These are phyloP conservation scores for Aphelinus atriplicis DNA, from an alignment of 1,140 invertebrate genomes.

Conservation along the genomic window DNA sequence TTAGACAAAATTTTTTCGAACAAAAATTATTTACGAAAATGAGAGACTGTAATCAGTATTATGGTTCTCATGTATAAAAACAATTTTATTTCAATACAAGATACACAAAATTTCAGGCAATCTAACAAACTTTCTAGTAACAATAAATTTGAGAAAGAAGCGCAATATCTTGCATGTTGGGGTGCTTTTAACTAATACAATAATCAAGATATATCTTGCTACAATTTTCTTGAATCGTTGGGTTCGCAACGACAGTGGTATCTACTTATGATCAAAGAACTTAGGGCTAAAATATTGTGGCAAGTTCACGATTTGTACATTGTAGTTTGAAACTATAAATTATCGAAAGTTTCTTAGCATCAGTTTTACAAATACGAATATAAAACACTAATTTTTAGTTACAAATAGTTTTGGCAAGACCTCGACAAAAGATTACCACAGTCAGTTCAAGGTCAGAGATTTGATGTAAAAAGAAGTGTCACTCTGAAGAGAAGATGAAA, in stretches of 20 bases:
- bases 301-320: slow-evolving; percentile 29
- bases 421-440: background rate
- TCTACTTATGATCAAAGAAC: slow-evolving; percentile 24
- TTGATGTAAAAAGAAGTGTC: slow-evolving; percentile 25
- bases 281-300: slow-evolving; percentile 14
- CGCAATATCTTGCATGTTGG: background rate
- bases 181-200: slow-evolving; percentile 10
- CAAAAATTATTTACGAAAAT: too few relatives aligned
- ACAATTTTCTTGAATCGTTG: background rate
- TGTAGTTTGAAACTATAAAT: slow-evolving; percentile 19
- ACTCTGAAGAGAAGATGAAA: background rate
- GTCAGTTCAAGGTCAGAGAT: slow-evolving; percentile 14
- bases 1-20: too few relatives aligned
- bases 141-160: slow-evolving; percentile 15
- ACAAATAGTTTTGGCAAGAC: slow-evolving; percentile 10
- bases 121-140: slow-evolving; percentile 20
- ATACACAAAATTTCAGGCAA: slow-evolving; percentile 17
- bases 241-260: background rate
- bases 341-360: slow-evolving; percentile 13
- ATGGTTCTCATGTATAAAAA: slow-evolving; percentile 16
- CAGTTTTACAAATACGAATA: slow-evolving; percentile 22
- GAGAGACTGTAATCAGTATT: too few relatives aligned
- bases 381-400: background rate
- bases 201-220: background rate
- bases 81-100: slow-evolving; percentile 28